A percentile compares a stretch with the other conserved stretches of the same genome.
Evolutionary conservation across 2,888 invertebrate genomes (phyloP).

Genomic region (Scrobipalpa costella): DNA sequence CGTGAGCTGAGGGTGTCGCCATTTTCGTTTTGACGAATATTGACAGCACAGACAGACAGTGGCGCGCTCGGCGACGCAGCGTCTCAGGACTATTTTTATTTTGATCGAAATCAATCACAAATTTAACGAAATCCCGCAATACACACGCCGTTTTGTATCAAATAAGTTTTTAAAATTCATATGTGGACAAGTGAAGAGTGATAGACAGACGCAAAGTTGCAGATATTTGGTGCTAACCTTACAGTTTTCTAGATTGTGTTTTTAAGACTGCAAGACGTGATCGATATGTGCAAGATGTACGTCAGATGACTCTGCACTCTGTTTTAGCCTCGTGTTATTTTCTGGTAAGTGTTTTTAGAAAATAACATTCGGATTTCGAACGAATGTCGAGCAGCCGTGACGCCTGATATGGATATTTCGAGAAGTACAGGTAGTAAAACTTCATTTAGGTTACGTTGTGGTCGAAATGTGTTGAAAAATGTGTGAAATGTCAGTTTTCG

Average conservation of each 20-base stretch:
- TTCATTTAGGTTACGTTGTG: slow-evolving; percentile 33
- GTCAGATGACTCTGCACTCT: slow-evolving; percentile 75
- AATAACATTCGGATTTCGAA: slow-evolving; percentile 33
- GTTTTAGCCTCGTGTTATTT: slow-evolving; percentile 55
- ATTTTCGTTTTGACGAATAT: slow-evolving; percentile 88
- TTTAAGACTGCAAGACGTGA: slow-evolving; percentile 79
- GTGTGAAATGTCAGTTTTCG: slow-evolving; percentile 45
- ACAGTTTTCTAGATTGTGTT: slow-evolving; percentile 75
- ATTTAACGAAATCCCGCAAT: slow-evolving; percentile 2
- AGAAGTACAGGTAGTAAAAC: slow-evolving; percentile 30
- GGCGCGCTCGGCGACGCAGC: slow-evolving; percentile 77
- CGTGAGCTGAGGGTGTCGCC: slow-evolving; percentile 84
- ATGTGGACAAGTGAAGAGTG: slow-evolving; percentile 54
- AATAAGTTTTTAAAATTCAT: slow-evolving; percentile 12
- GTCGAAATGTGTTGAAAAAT: slow-evolving; percentile 35
- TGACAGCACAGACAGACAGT: slow-evolving; percentile 83
- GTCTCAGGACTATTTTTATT: slow-evolving; percentile 79
- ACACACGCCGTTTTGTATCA: slow-evolving; percentile 13
- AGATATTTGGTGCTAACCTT: slow-evolving; percentile 77
- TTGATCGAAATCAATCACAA: slow-evolving; percentile 63
- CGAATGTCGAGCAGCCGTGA: slow-evolving; percentile 36
- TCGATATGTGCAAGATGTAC: slow-evolving; percentile 80
- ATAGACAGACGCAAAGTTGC: slow-evolving; percentile 52
- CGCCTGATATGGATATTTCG: slow-evolving; percentile 41
- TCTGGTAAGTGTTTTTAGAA: slow-evolving; percentile 64